phyloP scores from a whole-genome alignment of 2,888 invertebrate species.

The Eupithecia exiguata region DNA sequence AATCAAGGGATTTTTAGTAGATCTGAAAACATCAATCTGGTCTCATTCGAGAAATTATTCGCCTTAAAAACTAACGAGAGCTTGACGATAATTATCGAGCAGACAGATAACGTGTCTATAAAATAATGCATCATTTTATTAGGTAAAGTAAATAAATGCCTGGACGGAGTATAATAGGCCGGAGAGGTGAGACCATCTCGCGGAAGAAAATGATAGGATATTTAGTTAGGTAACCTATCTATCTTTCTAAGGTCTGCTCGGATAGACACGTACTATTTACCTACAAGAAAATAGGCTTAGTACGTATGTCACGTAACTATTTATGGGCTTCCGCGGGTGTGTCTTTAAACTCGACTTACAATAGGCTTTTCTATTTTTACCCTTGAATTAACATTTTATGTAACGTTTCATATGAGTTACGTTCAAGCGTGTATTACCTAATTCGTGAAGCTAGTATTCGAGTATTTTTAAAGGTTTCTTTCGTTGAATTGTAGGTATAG shows the following conservation, averaged over 20 bases:
- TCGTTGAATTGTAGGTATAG: not conserved
- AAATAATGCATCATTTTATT: too few species aligned
- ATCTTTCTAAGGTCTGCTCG: conserved; percentile 11
- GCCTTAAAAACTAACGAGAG: too few species aligned
- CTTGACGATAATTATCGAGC: too few species aligned
- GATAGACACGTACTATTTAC: conserved; percentile 32
- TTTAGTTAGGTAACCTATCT: conserved; percentile 9
- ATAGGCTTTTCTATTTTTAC: conserved; percentile 10
- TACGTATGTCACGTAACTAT: conserved; percentile 48
- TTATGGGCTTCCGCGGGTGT: conserved; percentile 51
- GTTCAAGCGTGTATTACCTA: conserved; percentile 11
- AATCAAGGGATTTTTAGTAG: too few species aligned
- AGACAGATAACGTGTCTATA: too few species aligned
- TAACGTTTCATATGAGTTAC: conserved; percentile 11
- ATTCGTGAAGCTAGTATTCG: not conserved
- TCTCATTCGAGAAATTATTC: too few species aligned
- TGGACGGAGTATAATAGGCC: too few species aligned
- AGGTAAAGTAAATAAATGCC: too few species aligned
- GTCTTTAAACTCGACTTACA: conserved; percentile 26
- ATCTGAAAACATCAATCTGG: too few species aligned
- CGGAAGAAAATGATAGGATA: not conserved
- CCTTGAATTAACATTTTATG: not conserved
- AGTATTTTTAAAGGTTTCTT: conserved; percentile 15
- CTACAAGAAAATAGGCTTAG: conserved; percentile 50
- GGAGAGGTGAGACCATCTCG: not conserved